phyloP scores from a whole-genome alignment of 2,113 vertebrate species.

The Clarias gariepinus region DNA sequence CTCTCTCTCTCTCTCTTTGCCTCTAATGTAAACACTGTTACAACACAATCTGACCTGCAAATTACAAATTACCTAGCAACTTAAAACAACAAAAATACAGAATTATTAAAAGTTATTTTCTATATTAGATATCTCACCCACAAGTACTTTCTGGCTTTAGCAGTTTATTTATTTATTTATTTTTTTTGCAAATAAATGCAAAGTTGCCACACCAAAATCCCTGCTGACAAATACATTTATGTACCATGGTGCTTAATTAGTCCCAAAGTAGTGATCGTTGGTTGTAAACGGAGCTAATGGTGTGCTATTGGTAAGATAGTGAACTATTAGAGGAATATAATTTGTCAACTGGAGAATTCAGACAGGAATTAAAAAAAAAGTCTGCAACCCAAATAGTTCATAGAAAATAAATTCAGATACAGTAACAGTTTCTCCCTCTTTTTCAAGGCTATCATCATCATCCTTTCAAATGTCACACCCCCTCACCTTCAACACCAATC shows the following conservation, averaged over 20 bases:
- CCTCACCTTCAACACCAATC: conserved; percentile 29
- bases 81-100: background rate
- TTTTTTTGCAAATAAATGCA: background rate
- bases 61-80: no score
- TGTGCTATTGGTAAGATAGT: background rate
- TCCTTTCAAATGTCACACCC: background rate
- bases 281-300: background rate
- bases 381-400: background rate
- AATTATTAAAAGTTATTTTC: background rate
- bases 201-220: background rate
- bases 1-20: background rate
- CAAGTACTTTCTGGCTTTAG: background rate
- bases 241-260: background rate
- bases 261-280: background rate
- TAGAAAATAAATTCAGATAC: background rate
- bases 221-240: background rate
- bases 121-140: background rate
- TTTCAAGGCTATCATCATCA: conserved; percentile 14
- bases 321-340: background rate
- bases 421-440: background rate
- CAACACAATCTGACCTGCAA: background rate
- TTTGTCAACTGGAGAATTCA: background rate
- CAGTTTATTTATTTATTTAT: background rate
- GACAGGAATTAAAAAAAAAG: background rate
- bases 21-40: background rate